A percentile compares a stretch with the other conserved stretches of the same genome.
phyloP scores from a whole-genome alignment of 2,113 vertebrate species.

The Gambusia affinis region DNA sequence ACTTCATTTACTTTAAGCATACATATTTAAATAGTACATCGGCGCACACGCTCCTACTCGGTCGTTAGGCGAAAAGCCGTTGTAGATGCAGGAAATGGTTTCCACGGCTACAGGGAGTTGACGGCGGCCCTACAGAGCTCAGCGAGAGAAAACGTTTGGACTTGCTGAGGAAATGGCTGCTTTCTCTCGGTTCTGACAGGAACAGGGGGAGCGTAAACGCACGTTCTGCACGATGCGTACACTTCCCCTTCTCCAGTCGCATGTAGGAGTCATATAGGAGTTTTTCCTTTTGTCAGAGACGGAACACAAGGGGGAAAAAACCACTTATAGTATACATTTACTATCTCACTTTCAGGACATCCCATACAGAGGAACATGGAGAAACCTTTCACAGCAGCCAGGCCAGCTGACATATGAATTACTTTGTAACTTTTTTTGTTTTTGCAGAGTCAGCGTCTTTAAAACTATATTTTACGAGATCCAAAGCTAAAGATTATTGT shows the following conservation, averaged over 20 bases:
- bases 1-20: background rate
- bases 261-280: background rate
- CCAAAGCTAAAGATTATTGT: too few species aligned
- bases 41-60: background rate
- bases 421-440: background rate
- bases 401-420: background rate
- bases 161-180: slow-evolving; percentile 20
- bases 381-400: background rate
- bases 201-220: background rate
- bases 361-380: background rate
- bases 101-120: slow-evolving; percentile 20
- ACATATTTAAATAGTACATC: background rate
- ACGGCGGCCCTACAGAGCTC: slow-evolving; percentile 25
- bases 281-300: too few species aligned
- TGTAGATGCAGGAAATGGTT: slow-evolving; percentile 30
- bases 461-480: too few species aligned
- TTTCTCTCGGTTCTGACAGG: slow-evolving; percentile 5
- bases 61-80: slow-evolving; percentile 4
- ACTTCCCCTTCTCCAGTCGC: too few species aligned
- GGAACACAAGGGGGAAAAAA: background rate
- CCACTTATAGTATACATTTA: background rate
- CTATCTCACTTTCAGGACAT: background rate
- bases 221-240: background rate
- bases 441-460: too few species aligned
- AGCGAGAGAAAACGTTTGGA: slow-evolving; percentile 24